phyloP scores from a whole-genome alignment of 2,888 invertebrate species.

The Cheilosia urbana region DNA sequence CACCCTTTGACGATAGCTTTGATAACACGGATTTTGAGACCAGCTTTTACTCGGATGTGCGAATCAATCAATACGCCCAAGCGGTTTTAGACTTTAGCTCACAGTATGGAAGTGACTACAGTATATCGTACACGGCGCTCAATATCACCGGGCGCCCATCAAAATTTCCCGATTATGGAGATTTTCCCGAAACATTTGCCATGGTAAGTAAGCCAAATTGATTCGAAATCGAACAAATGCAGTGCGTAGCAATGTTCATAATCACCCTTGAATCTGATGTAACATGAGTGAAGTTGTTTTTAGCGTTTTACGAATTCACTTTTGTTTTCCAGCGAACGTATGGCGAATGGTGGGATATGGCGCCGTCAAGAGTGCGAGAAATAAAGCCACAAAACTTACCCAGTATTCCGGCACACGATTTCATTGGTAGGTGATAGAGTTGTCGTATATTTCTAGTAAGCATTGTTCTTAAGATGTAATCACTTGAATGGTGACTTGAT shows the following conservation, averaged over 20 bases:
- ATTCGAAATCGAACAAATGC: constrained; percentile 49
- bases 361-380: constrained; percentile 88
- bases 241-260: constrained; percentile 9
- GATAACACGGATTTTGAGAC: constrained; percentile 62
- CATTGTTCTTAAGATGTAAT: constrained; percentile 1
- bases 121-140: constrained; percentile 94
- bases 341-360: constrained; percentile 93
- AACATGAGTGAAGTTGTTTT: constrained; percentile 3
- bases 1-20: constrained; percentile 51
- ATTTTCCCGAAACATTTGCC: constrained; percentile 95
- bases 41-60: constrained; percentile 71
- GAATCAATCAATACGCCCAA: constrained; percentile 90
- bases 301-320: not conserved
- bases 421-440: constrained; percentile 87
- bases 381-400: constrained; percentile 90
- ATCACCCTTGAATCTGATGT: not conserved
- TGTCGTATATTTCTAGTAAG: constrained; percentile 7
- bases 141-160: constrained; percentile 93
- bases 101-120: constrained; percentile 94
- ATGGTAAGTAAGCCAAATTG: constrained; percentile 87
- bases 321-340: constrained; percentile 88
- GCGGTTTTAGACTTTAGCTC: constrained; percentile 93
- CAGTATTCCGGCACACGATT: constrained; percentile 90
- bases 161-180: constrained; percentile 95
- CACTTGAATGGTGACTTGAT: not conserved